phyloP scores from a whole-genome alignment of 1,140 invertebrate species.

The Mya arenaria region DNA sequence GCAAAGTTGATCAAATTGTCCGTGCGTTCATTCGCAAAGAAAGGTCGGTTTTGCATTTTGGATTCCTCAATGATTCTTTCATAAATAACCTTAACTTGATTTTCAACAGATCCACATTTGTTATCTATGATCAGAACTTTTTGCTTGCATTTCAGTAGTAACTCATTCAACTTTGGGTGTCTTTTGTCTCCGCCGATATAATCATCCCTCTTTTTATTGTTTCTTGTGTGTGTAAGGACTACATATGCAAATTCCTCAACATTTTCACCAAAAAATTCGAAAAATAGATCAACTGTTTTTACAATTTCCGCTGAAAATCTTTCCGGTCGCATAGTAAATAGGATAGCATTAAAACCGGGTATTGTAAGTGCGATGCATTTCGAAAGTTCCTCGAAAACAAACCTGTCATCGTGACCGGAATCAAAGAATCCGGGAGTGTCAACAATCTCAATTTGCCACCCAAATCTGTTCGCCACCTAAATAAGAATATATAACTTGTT shows the following conservation, averaged over 20 bases:
- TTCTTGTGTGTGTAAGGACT: conserved; percentile 21
- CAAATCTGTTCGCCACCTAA: not conserved
- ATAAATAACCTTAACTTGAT: too few relatives aligned
- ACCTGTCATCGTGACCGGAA: not conserved
- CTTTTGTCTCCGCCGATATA: conserved; percentile 10
- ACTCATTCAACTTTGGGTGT: not conserved
- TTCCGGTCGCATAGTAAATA: conserved; percentile 4
- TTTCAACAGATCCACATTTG: too few relatives aligned
- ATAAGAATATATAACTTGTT: too few relatives aligned
- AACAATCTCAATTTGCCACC: conserved; percentile 12
- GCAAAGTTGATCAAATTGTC: too few relatives aligned
- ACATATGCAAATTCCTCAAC: conserved; percentile 33
- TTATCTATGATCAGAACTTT: not conserved
- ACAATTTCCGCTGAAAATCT: conserved; percentile 33
- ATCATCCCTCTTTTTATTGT: not conserved
- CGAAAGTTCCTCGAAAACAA: conserved; percentile 15
- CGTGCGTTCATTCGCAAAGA: too few relatives aligned
- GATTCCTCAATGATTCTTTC: too few relatives aligned
- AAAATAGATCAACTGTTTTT: conserved; percentile 34
- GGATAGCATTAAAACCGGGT: conserved; percentile 37
- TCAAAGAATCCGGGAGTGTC: conserved; percentile 42
- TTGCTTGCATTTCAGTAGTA: not conserved
- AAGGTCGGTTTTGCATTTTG: too few relatives aligned
- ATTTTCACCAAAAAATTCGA: conserved; percentile 24
- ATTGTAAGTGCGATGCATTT: not conserved